phyloP scores from a whole-genome alignment of 1,140 invertebrate genomes.

The Lithobius niger region DNA sequence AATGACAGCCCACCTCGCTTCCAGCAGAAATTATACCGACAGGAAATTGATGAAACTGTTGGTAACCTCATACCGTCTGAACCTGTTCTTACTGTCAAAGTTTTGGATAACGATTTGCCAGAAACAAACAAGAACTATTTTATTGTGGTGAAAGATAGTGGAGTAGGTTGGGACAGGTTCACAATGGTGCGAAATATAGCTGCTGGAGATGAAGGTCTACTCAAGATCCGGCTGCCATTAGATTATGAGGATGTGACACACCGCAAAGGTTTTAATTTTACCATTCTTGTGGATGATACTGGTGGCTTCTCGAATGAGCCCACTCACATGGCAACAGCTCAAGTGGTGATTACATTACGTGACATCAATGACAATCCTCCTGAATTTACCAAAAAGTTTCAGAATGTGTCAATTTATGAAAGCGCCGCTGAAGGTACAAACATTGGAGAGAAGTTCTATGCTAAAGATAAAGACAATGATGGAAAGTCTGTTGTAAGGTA shows the following conservation, averaged over 20 bases:
- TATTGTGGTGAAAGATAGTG: conserved; percentile 11
- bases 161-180: conserved; percentile 5
- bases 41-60: conserved; percentile 29
- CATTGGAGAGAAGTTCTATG: conserved; percentile 27
- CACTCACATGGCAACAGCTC: conserved; percentile 27
- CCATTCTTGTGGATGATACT: conserved; percentile 32
- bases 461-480: conserved; percentile 29
- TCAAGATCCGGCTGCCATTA: conserved; percentile 21
- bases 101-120: conserved; percentile 8
- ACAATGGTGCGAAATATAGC: neutral
- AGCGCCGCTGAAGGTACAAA: conserved; percentile 23
- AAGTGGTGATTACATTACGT: conserved; percentile 56
- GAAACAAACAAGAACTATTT: conserved; percentile 21
- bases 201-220: neutral
- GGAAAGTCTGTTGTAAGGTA: conserved; percentile 24
- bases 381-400: conserved; percentile 45
- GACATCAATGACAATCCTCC: conserved; percentile 87
- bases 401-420: conserved; percentile 26
- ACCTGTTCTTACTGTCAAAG: conserved; percentile 4
- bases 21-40: conserved; percentile 27
- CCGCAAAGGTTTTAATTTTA: conserved; percentile 31
- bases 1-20: conserved; percentile 31
- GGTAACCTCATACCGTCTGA: neutral
- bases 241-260: conserved; percentile 33
- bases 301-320: conserved; percentile 21